phyloP scores from a whole-genome alignment of 2,113 vertebrate species.

The Pristiophorus japonicus region DNA sequence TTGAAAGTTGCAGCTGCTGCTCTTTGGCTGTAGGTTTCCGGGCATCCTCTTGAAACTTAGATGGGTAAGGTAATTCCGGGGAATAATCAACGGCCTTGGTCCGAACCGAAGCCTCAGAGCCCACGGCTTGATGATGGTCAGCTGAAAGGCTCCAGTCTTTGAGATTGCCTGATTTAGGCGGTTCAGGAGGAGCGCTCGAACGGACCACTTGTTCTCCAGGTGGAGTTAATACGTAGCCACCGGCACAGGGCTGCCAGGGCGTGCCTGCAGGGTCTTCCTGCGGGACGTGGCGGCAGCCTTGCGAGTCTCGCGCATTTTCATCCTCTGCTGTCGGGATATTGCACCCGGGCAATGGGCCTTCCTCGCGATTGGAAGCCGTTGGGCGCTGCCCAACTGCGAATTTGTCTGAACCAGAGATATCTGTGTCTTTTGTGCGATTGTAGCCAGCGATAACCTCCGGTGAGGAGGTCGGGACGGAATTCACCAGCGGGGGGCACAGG shows the following conservation, averaged over 20 bases:
- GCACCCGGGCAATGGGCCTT: not conserved
- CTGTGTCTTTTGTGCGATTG: too few species aligned
- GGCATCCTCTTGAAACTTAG: too few species aligned
- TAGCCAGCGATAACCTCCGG: too few species aligned
- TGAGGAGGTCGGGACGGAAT: accelerated
- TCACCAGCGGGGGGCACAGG: too few species aligned
- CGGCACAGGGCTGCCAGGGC: not conserved
- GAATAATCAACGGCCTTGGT: too few species aligned
- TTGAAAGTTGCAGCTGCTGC: too few species aligned
- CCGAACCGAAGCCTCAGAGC: not conserved
- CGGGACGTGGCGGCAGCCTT: not conserved
- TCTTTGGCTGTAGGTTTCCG: not conserved
- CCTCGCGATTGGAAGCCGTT: not conserved
- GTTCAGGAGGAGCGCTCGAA: not conserved
- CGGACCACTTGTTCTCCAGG: not conserved
- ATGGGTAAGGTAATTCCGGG: too few species aligned
- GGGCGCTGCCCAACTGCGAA: accelerated
- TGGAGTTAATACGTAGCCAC: not conserved
- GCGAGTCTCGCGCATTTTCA: too few species aligned
- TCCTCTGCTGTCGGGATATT: not conserved
- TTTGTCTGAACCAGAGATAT: too few species aligned
- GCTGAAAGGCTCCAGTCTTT: too few species aligned
- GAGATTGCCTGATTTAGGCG: too few species aligned
- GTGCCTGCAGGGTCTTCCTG: accelerated
- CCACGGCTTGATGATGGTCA: not conserved